A percentile compares a stretch with the other conserved stretches of the same genome.
Conservation (phyloP, 2,888 invertebrate genomes). For the Habroteleia sp. region DNA sequence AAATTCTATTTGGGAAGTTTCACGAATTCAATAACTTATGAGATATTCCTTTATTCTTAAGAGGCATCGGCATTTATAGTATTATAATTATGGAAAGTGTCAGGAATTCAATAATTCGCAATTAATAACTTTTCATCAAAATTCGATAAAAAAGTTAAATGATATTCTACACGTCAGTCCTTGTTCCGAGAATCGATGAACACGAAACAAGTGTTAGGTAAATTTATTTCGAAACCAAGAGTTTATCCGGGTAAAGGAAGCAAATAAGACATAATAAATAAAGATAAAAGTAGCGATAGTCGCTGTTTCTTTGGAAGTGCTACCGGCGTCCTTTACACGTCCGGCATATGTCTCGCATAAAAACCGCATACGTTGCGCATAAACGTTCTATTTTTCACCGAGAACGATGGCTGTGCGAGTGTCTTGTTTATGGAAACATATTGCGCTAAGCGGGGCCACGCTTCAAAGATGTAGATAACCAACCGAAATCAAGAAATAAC, state of each 20-base stretch:
- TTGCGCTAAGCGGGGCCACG: constrained; percentile 36
- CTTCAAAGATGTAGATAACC: constrained; percentile 56
- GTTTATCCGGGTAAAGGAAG: background rate
- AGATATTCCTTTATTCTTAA: no score
- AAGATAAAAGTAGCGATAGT: constrained; percentile 8
- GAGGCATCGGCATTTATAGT: no score
- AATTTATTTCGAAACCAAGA: background rate
- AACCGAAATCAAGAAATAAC: constrained; percentile 66
- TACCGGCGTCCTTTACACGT: constrained; percentile 25
- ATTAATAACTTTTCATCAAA: no score
- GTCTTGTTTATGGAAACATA: constrained; percentile 49
- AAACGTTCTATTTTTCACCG: constrained; percentile 54
- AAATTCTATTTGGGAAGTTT: no score
- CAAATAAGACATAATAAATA: constrained; percentile 12
- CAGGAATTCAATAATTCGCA: no score
- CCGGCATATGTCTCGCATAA: constrained; percentile 37
- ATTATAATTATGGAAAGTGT: no score
- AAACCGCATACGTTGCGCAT: constrained; percentile 26
- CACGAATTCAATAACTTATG: no score
- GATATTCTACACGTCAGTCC: no score
- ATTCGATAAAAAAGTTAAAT: no score
- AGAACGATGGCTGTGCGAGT: constrained; percentile 18
- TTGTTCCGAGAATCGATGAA: no score
- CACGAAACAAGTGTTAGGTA: no score
- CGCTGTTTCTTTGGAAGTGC: background rate